Evolutionary conservation across 2,797 vertebrate genomes (phyloP).

Genomic region (Macroramphosus scolopax): DNA sequence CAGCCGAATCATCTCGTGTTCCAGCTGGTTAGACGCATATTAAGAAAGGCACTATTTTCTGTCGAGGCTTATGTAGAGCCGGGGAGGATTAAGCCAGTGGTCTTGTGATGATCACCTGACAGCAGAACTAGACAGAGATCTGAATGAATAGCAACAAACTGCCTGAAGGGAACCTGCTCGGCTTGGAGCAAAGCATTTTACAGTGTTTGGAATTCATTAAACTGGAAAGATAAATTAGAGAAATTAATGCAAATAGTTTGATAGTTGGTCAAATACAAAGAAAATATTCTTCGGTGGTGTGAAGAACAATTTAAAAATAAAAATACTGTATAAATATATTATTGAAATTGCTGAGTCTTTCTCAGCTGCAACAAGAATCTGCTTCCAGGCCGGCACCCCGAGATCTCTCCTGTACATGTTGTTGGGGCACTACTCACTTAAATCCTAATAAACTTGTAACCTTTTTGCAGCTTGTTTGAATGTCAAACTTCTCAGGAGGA

Average conservation of each 20-base stretch:
- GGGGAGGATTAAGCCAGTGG: conserved; percentile 69
- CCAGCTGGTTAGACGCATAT: conserved; percentile 59
- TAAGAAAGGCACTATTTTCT: conserved; percentile 58
- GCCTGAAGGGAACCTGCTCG: conserved; percentile 23
- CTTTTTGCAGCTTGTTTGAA: conserved; percentile 4
- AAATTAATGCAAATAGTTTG: no score
- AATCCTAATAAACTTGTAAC: conserved; percentile 19
- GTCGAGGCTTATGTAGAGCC: conserved; percentile 57
- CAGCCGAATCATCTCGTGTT: conserved; percentile 59
- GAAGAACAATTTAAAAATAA: no score
- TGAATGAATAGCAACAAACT: conserved; percentile 33
- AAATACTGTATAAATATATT: not conserved
- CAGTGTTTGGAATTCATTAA: no score
- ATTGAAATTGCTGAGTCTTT: not conserved
- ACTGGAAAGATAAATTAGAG: no score
- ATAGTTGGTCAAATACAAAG: no score
- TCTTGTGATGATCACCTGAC: conserved; percentile 84
- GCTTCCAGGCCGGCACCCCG: not conserved
- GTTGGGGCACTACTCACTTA: conserved; percentile 20
- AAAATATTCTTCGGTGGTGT: no score
- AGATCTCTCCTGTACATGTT: conserved; percentile 15
- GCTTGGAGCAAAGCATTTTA: no score
- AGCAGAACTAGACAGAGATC: conserved; percentile 34
- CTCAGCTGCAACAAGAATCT: not conserved
- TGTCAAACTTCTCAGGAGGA: not conserved